These are phyloP conservation scores for Gymnocheta viridis DNA, from an alignment of 2,888 invertebrate species.

Conservation along the genomic window DNA sequence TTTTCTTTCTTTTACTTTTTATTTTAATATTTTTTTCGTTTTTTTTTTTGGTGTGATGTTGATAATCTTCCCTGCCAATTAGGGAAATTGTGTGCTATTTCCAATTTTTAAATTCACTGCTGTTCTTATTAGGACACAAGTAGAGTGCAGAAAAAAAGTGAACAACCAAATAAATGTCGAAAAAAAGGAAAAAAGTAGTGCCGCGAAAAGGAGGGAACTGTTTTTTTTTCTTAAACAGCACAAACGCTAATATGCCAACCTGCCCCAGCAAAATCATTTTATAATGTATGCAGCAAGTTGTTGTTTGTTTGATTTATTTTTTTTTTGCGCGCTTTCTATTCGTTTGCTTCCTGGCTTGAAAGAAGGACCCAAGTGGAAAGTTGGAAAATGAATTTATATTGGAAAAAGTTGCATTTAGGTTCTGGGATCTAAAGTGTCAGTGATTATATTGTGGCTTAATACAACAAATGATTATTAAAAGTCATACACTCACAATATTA, in stretches of 20 bases:
- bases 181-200: conserved; percentile 3
- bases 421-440: too few relatives aligned
- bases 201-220: conserved; percentile 27
- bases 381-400: too few relatives aligned
- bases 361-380: conserved; percentile 13
- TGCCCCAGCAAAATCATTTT: conserved; percentile 24
- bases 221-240: conserved; percentile 2
- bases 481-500: too few relatives aligned
- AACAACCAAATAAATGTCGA: conserved; percentile 40
- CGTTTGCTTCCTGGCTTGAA: conserved; percentile 16
- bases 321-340: conserved; percentile 33
- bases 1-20: not conserved
- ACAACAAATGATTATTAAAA: too few relatives aligned
- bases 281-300: conserved; percentile 58
- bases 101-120: conserved; percentile 77
- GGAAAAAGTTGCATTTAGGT: too few relatives aligned
- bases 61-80: conserved; percentile 75
- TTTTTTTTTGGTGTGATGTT: conserved; percentile 16
- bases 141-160: conserved; percentile 40
- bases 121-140: conserved; percentile 70
- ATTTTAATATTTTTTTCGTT: too few relatives aligned
- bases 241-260: conserved; percentile 29
- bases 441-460: too few relatives aligned
- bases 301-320: conserved; percentile 35
- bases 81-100: conserved; percentile 82